Percentiles rank a stretch among this genome's conserved stretches.
Evolutionary conservation across 1,140 invertebrate species (phyloP).

Genomic region (Meteorus sp.): DNA sequence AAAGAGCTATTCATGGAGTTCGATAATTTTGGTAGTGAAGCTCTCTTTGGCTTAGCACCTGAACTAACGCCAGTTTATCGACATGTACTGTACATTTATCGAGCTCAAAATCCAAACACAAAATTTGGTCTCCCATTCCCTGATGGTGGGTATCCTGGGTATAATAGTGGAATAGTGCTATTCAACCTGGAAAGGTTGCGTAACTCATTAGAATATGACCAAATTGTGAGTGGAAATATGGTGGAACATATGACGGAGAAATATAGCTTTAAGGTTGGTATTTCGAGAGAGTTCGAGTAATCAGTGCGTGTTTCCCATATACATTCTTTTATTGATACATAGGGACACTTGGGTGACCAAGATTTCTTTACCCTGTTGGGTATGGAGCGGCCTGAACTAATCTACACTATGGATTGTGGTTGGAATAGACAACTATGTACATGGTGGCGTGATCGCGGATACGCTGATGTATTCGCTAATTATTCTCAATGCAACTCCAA

Average conservation of each 20-base stretch:
- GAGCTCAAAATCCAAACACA: slow-evolving; percentile 65
- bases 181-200: slow-evolving; percentile 73
- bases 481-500: slow-evolving; percentile 76
- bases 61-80: slow-evolving; percentile 82
- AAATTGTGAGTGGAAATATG: slow-evolving; percentile 61
- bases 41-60: slow-evolving; percentile 75
- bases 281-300: background rate
- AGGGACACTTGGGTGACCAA: slow-evolving; percentile 85
- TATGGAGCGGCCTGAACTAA: slow-evolving; percentile 73
- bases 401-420: slow-evolving; percentile 76
- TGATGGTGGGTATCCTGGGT: slow-evolving; percentile 71
- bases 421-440: slow-evolving; percentile 85
- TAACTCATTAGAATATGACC: slow-evolving; percentile 64
- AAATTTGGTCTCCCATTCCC: slow-evolving; percentile 63
- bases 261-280: slow-evolving; percentile 65
- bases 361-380: slow-evolving; percentile 82
- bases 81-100: slow-evolving; percentile 74
- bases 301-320: background rate
- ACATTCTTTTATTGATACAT: slow-evolving; percentile 1
- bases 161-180: slow-evolving; percentile 81
- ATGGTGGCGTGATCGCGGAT: slow-evolving; percentile 83
- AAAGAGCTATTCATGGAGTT: slow-evolving; percentile 71
- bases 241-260: slow-evolving; percentile 68
- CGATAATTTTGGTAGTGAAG: slow-evolving; percentile 59
- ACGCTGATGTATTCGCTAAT: slow-evolving; percentile 73